These are phyloP conservation scores for Rhinichthys osculus DNA, from an alignment of 2,797 vertebrate species.

Conservation along the genomic window DNA sequence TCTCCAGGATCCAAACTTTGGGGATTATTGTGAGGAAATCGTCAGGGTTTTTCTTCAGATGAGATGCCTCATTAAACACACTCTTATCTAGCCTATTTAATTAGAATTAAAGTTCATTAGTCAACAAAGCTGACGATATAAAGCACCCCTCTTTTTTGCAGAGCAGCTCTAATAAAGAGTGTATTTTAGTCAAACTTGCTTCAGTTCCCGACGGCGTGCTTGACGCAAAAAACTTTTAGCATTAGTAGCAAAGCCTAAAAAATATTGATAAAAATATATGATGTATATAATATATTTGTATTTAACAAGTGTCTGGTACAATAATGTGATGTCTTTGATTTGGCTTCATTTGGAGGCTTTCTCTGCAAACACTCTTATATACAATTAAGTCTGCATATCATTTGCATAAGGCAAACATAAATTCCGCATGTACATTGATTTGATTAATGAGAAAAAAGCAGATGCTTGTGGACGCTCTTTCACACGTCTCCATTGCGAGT, in stretches of 20 bases:
- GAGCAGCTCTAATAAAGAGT: constrained; percentile 33
- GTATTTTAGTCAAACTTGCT: constrained; percentile 21
- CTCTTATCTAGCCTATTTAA: constrained; percentile 54
- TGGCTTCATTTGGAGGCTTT: not conserved
- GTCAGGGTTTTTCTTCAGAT: constrained; percentile 45
- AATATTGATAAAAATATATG: not conserved
- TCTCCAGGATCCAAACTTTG: constrained; percentile 49
- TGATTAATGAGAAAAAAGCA: not conserved
- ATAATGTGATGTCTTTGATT: not conserved
- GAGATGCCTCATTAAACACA: constrained; percentile 53
- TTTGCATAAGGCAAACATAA: constrained; percentile 6
- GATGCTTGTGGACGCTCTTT: not conserved
- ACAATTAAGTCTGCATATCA: not conserved
- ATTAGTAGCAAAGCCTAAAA: not conserved
- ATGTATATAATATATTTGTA: not conserved
- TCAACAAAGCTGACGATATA: constrained; percentile 53
- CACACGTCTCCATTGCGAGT: constrained; percentile 54
- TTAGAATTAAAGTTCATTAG: constrained; percentile 56
- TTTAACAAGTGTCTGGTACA: not conserved
- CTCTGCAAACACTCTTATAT: not conserved
- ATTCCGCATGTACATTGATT: not conserved
- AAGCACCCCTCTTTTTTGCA: constrained; percentile 37
- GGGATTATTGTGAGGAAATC: constrained; percentile 47
- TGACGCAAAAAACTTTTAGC: not conserved
- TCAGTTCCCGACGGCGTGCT: not conserved